Evolutionary conservation across 2,797 vertebrate genomes (phyloP).

Genomic region (Gymnodraco acuticeps): DNA sequence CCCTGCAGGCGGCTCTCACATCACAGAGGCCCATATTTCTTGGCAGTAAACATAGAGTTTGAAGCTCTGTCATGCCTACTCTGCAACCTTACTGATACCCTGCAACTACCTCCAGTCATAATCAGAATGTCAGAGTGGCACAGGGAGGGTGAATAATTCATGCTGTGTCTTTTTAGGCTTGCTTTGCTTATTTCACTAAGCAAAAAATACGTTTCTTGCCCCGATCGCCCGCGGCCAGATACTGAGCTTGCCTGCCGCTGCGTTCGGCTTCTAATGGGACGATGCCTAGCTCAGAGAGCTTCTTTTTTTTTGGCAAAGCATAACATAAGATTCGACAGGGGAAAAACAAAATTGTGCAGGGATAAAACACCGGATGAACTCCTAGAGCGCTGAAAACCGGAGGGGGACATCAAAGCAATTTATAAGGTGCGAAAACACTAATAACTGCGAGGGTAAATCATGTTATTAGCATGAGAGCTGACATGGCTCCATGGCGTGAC

Average conservation of each 20-base stretch:
- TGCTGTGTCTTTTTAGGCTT: slow-evolving; percentile 74
- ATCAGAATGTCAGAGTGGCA: slow-evolving; percentile 74
- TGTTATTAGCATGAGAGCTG: slow-evolving; percentile 54
- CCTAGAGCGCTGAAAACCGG: slow-evolving; percentile 36
- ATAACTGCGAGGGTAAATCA: slow-evolving; percentile 56
- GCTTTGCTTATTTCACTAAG: slow-evolving; percentile 70
- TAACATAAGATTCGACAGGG: slow-evolving; percentile 65
- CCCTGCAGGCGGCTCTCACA: slow-evolving; percentile 60
- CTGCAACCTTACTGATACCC: slow-evolving; percentile 70
- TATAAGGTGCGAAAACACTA: slow-evolving; percentile 6
- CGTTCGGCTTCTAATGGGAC: slow-evolving; percentile 65
- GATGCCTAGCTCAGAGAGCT: slow-evolving; percentile 64
- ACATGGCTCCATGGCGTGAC: slow-evolving; percentile 33
- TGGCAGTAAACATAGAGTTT: slow-evolving; percentile 71
- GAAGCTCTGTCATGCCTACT: slow-evolving; percentile 68
- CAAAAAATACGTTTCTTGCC: slow-evolving; percentile 72
- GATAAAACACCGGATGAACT: slow-evolving; percentile 66
- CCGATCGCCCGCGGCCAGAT: slow-evolving; percentile 65
- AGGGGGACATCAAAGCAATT: slow-evolving; percentile 64
- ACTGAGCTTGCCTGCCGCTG: slow-evolving; percentile 71
- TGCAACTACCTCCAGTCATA: slow-evolving; percentile 75
- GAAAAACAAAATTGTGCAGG: slow-evolving; percentile 63
- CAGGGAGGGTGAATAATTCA: slow-evolving; percentile 80
- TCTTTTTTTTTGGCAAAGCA: slow-evolving; percentile 54
- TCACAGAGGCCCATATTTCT: slow-evolving; percentile 57